phyloP scores from a whole-genome alignment of 2,888 invertebrate genomes.

The Beris morrisii region DNA sequence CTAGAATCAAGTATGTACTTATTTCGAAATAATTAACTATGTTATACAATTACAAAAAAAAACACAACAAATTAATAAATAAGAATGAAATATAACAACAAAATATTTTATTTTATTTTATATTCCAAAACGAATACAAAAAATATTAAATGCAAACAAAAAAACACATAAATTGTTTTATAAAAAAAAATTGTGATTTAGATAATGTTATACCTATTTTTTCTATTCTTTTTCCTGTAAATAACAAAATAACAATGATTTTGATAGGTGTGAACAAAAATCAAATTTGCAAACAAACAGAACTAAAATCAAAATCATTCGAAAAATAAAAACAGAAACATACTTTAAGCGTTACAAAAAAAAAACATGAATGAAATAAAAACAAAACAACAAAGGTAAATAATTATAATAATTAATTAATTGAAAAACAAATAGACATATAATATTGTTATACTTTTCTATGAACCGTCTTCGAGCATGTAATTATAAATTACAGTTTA shows the following conservation, averaged over 20 bases:
- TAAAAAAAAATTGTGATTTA: slow-evolving; percentile 16
- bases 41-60: no score
- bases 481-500: slow-evolving; percentile 33
- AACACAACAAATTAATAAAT: no score
- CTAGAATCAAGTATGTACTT: no score
- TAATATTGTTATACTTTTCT: neutral
- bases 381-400: no score
- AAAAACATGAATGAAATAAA: no score
- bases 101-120: no score
- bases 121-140: no score
- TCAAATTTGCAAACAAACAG: neutral
- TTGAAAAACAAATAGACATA: neutral
- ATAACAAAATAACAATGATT: slow-evolving; percentile 8
- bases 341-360: no score
- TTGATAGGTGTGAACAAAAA: slow-evolving; percentile 1
- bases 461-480: slow-evolving; percentile 31
- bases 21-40: no score
- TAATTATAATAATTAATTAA: neutral
- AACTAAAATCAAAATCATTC: slow-evolving; percentile 5
- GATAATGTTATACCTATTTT: slow-evolving; percentile 7
- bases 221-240: neutral
- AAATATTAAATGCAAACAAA: neutral
- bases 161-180: neutral
- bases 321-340: neutral
- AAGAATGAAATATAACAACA: no score